These are phyloP conservation scores for Sarotherodon lohbergeri DNA, from an alignment of 2,113 vertebrate genomes.

Conservation along the genomic window DNA sequence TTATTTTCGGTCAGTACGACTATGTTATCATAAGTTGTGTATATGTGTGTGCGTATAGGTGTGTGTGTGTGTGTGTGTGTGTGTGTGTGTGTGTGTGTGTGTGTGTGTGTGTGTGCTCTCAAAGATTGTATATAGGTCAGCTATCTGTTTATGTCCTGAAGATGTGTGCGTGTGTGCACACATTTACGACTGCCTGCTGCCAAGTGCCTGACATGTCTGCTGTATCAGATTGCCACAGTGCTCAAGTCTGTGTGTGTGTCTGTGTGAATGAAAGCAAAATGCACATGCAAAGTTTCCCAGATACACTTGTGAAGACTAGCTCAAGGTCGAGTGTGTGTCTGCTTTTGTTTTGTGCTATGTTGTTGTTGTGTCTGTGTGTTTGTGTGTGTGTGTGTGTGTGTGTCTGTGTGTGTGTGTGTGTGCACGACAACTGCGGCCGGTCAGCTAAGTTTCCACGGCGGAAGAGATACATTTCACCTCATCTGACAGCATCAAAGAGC, in stretches of 20 bases:
- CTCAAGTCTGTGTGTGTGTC: background rate
- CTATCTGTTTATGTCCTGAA: background rate
- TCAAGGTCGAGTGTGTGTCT: background rate
- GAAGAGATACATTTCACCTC: conserved; percentile 13
- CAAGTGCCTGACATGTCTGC: background rate
- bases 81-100: background rate
- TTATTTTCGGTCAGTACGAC: background rate
- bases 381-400: background rate
- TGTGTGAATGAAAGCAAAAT: background rate
- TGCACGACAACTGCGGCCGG: background rate
- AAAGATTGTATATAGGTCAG: background rate
- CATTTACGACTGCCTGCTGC: background rate
- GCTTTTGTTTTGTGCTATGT: background rate
- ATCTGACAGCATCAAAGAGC: background rate
- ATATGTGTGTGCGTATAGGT: background rate
- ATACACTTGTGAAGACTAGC: background rate
- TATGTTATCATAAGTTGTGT: background rate
- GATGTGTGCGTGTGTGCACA: background rate
- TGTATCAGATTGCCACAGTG: conserved; percentile 9
- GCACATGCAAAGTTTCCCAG: background rate
- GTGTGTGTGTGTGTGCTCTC: background rate
- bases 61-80: background rate
- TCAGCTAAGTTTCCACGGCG: background rate
- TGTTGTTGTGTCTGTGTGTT: background rate
- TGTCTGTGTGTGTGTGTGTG: background rate